Conservation (phyloP, 2,113 vertebrate genomes). For the Hippoglossus stenolepis region DNA sequence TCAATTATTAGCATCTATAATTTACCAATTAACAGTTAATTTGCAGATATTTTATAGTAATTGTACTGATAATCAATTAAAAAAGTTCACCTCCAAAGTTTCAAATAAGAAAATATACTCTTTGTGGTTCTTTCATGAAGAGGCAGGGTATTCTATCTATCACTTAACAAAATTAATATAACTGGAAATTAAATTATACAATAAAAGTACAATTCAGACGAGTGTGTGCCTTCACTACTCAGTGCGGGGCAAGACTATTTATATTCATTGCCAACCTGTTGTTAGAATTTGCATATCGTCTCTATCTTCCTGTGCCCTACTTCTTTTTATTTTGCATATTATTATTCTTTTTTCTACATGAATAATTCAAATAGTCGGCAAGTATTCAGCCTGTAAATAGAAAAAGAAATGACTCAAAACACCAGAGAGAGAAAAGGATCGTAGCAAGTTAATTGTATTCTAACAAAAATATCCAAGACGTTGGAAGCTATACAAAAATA, state of each 20-base stretch:
- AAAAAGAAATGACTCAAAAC: constrained; percentile 64
- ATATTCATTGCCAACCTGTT: constrained; percentile 76
- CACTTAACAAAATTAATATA: background rate
- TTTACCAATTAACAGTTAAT: background rate
- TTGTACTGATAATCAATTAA: background rate
- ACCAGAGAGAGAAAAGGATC: constrained; percentile 66
- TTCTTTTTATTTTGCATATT: constrained; percentile 41
- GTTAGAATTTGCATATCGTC: constrained; percentile 64
- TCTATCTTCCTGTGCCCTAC: constrained; percentile 31
- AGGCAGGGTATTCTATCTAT: background rate
- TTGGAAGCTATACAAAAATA: constrained; percentile 98
- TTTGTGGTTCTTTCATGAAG: background rate
- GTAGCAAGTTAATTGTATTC: constrained; percentile 98
- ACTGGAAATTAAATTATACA: constrained; percentile 6
- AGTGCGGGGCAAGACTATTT: constrained; percentile 26
- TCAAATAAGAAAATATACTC: background rate
- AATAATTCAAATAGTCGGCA: constrained; percentile 25
- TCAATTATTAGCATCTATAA: background rate
- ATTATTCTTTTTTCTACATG: constrained; percentile 1
- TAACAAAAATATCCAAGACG: constrained; percentile 98
- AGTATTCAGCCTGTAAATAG: background rate
- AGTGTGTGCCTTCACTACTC: constrained; percentile 19
- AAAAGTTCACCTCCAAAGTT: constrained; percentile 10
- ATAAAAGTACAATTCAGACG: constrained; percentile 9
- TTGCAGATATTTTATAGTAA: background rate